Evolutionary conservation across 1,140 invertebrate species (phyloP).

Genomic region (Helicoverpa zea): DNA sequence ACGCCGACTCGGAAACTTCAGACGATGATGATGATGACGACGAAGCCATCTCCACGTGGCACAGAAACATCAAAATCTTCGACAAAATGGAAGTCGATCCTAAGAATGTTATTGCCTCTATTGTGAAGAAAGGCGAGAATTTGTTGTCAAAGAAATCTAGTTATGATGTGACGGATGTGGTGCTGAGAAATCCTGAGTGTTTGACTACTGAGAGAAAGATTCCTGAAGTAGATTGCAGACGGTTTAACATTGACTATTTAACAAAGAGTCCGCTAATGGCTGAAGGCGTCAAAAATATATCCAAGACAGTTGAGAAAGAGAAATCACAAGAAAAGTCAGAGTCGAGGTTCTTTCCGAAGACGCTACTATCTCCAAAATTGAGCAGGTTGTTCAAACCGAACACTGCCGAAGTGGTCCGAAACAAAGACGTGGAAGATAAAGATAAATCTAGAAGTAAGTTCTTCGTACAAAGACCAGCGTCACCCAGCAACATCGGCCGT

Average conservation of each 20-base stretch:
- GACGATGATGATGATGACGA: conserved; percentile 72
- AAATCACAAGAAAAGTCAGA: conserved; percentile 63
- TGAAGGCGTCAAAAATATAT: conserved; percentile 65
- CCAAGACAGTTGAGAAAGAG: conserved; percentile 67
- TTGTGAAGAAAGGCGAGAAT: conserved; percentile 74
- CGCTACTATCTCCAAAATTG: conserved; percentile 81
- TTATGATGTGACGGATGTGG: conserved; percentile 71
- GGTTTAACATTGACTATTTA: conserved; percentile 70
- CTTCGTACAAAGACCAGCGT: conserved; percentile 74
- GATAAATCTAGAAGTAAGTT: conserved; percentile 79
- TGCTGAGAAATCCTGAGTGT: conserved; percentile 56
- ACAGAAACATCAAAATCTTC: conserved; percentile 52
- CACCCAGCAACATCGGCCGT: conserved; percentile 59
- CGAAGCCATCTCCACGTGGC: conserved; percentile 55
- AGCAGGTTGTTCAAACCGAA: conserved; percentile 79
- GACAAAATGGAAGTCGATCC: conserved; percentile 61
- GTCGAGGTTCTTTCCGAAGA: conserved; percentile 74
- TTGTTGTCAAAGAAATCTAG: conserved; percentile 69
- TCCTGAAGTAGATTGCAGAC: conserved; percentile 59
- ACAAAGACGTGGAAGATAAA: conserved; percentile 64
- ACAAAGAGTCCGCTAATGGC: conserved; percentile 65
- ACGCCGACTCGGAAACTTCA: conserved; percentile 68
- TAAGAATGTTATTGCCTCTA: conserved; percentile 60
- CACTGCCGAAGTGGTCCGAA: conserved; percentile 63
- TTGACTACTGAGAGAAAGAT: conserved; percentile 56